These are phyloP conservation scores for Abscondita cerata DNA, from an alignment of 2,888 invertebrate genomes.

Conservation along the genomic window DNA sequence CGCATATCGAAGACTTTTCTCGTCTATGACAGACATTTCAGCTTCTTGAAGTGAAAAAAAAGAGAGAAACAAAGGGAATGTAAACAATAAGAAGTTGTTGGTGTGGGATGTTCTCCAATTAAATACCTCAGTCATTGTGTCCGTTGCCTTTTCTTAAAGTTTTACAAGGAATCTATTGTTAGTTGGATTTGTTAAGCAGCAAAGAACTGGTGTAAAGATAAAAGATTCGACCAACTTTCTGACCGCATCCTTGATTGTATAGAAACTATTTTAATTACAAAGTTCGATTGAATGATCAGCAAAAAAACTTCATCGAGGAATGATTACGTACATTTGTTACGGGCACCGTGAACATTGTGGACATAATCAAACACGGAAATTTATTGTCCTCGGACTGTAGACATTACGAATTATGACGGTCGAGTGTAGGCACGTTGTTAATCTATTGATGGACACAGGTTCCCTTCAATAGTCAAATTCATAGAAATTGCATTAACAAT, in stretches of 20 bases:
- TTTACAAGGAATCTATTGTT: conserved; percentile 48
- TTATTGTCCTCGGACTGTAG: conserved; percentile 51
- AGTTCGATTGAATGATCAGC: conserved; percentile 16
- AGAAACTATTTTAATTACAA: conserved; percentile 32
- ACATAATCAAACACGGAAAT: conserved; percentile 49
- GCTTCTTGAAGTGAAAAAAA: conserved; percentile 44
- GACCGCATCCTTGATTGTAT: conserved; percentile 10
- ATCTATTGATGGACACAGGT: conserved; percentile 49
- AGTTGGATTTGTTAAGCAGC: conserved; percentile 45
- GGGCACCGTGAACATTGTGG: conserved; percentile 37
- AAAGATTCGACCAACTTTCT: conserved; percentile 38
- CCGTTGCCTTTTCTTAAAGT: conserved; percentile 47
- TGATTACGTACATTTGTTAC: conserved; percentile 29
- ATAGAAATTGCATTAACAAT: conserved; percentile 60
- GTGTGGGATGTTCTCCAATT: conserved; percentile 51
- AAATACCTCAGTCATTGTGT: conserved; percentile 50
- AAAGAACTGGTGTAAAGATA: conserved; percentile 44
- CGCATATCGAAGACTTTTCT: conserved; percentile 34
- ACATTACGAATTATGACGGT: conserved; percentile 55
- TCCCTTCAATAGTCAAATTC: conserved; percentile 57
- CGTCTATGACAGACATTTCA: conserved; percentile 39
- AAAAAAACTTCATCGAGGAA: conserved; percentile 21
- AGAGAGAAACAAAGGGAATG: conserved; percentile 49
- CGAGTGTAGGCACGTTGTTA: conserved; percentile 48
- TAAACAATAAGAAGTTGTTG: conserved; percentile 53